A percentile compares a stretch with the other conserved stretches of the same genome.
phyloP scores from a whole-genome alignment of 2,797 vertebrate species.

The Dipus sagitta region DNA sequence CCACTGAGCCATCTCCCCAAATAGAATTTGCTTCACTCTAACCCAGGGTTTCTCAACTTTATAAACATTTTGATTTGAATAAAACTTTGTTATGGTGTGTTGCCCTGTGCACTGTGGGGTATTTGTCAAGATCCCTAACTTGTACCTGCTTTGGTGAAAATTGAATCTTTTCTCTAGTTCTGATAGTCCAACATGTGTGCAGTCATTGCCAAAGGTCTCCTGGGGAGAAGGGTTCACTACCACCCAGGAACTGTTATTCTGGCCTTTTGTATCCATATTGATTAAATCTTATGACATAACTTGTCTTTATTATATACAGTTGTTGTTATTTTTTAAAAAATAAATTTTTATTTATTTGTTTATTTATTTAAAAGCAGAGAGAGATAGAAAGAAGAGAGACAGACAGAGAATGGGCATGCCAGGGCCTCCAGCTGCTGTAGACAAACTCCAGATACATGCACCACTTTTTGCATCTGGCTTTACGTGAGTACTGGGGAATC shows the following conservation, averaged over 20 bases:
- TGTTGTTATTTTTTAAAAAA: not conserved
- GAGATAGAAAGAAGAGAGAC: too few species aligned
- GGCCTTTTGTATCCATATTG: not conserved
- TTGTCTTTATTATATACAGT: not conserved
- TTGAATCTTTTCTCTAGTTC: not conserved
- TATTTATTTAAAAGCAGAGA: too few species aligned
- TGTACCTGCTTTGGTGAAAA: not conserved
- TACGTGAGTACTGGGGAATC: too few species aligned
- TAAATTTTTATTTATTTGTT: too few species aligned
- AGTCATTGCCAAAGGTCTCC: not conserved
- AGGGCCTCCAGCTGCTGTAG: too few species aligned
- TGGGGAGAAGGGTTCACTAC: fast-evolving
- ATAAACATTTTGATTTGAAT: not conserved
- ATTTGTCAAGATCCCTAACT: constrained; percentile 8
- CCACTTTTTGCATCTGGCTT: too few species aligned
- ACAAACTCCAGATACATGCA: too few species aligned
- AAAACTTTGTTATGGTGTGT: not conserved
- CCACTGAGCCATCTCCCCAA: too few species aligned
- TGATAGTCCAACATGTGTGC: not conserved
- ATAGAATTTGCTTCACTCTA: not conserved
- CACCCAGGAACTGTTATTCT: not conserved
- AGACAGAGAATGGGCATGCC: too few species aligned
- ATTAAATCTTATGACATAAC: not conserved
- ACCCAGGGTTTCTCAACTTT: not conserved
- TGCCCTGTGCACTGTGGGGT: not conserved